Conservation (phyloP, 2,797 vertebrate genomes). For the Rhynchotus rufescens region DNA sequence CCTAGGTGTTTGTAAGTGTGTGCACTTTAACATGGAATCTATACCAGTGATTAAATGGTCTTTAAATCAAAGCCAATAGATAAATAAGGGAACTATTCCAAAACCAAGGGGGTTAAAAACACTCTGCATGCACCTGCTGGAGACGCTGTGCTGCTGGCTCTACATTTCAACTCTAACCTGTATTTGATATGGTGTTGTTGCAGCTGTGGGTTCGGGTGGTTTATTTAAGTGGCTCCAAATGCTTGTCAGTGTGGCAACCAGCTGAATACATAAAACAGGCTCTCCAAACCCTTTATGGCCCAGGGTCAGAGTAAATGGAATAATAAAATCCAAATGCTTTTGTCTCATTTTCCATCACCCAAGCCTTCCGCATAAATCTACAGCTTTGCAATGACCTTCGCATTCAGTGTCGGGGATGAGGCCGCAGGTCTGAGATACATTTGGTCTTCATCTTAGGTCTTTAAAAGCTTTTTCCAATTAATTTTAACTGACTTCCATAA, state of each 20-base stretch:
- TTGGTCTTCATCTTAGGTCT: conserved; percentile 85
- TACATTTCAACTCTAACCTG: conserved; percentile 91
- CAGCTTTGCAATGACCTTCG: conserved; percentile 92
- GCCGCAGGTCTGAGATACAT: conserved; percentile 81
- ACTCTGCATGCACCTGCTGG: conserved; percentile 92
- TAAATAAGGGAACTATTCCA: conserved; percentile 46
- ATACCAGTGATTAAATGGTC: conserved; percentile 9
- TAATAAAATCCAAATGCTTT: conserved; percentile 99
- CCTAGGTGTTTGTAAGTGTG: not conserved
- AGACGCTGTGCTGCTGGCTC: conserved; percentile 87
- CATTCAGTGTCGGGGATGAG: conserved; percentile 83
- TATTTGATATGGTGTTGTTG: conserved; percentile 98
- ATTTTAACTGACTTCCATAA: conserved; percentile 87
- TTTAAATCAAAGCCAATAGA: conserved; percentile 55
- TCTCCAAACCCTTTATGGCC: conserved; percentile 98
- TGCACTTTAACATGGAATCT: not conserved
- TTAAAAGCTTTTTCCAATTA: conserved; percentile 88
- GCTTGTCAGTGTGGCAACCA: conserved; percentile 98
- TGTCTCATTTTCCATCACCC: conserved; percentile 94
- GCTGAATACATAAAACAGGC: conserved; percentile 99
- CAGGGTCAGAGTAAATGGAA: conserved; percentile 98
- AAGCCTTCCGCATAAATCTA: conserved; percentile 91
- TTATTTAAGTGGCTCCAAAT: conserved; percentile 99
- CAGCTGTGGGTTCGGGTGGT: conserved; percentile 96
- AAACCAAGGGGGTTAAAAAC: conserved; percentile 64